Percentiles rank a stretch among this genome's conserved stretches.
Conservation (phyloP, 2,888 invertebrate species). For the Eumerus sabulonum region DNA sequence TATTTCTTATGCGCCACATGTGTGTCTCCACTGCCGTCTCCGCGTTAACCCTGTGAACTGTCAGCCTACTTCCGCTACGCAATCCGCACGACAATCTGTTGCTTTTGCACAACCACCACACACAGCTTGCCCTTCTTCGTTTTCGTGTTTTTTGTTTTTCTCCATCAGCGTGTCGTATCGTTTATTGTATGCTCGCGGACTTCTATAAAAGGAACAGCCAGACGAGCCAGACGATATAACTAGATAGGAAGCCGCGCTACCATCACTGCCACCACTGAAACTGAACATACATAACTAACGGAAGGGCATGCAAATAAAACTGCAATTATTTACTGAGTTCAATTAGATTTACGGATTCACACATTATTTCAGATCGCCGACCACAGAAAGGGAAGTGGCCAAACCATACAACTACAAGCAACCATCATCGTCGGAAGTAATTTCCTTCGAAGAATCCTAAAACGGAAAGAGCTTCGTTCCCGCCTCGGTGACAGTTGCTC, state of each 20-base stretch:
- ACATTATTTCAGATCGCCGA: constrained; percentile 56
- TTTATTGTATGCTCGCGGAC: too few species aligned
- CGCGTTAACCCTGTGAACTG: constrained; percentile 30
- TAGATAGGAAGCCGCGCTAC: too few species aligned
- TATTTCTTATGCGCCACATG: background rate
- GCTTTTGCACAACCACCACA: constrained; percentile 9
- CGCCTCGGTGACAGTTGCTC: background rate
- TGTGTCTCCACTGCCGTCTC: background rate
- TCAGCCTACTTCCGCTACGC: constrained; percentile 60
- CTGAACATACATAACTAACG: too few species aligned
- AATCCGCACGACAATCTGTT: constrained; percentile 50
- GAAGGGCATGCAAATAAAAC: constrained; percentile 12
- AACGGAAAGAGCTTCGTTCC: background rate
- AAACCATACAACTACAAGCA: too few species aligned
- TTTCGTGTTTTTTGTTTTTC: too few species aligned
- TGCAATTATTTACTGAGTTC: constrained; percentile 56
- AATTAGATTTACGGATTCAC: constrained; percentile 66
- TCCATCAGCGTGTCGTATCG: too few species aligned
- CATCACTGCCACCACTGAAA: too few species aligned
- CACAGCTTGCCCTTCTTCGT: background rate
- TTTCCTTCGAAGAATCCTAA: too few species aligned
- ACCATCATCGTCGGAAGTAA: too few species aligned
- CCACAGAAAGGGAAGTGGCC: too few species aligned
- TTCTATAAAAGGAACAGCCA: too few species aligned
- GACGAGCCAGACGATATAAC: too few species aligned